phyloP scores from a whole-genome alignment of 2,888 invertebrate species.

The Sinohyriopsis cumingii region DNA sequence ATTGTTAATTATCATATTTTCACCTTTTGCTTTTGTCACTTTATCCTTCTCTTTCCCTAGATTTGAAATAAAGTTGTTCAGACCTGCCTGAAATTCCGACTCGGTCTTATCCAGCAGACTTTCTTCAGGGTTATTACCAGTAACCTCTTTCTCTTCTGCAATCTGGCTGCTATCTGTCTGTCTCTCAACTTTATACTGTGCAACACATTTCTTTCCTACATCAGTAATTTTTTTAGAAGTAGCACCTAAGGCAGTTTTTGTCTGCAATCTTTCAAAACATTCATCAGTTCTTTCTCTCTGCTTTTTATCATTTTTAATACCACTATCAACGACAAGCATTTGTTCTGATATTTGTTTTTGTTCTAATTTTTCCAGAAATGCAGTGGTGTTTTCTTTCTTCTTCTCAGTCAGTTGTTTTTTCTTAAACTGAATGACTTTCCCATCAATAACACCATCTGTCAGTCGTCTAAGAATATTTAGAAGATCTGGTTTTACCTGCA shows the following conservation, averaged over 20 bases:
- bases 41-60: no score
- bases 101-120: no score
- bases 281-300: background rate
- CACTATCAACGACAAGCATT: no score
- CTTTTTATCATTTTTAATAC: background rate
- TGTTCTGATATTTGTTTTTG: background rate
- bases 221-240: background rate
- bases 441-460: constrained; percentile 76
- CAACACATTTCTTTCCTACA: background rate
- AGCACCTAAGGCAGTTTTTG: no score
- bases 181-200: background rate
- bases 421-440: constrained; percentile 18
- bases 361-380: constrained; percentile 2
- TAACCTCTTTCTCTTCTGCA: no score
- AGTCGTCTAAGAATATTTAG: constrained; percentile 81
- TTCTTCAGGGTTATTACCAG: no score
- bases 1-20: no score
- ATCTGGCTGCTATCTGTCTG: no score
- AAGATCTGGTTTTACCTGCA: constrained; percentile 78
- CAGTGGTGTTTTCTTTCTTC: constrained; percentile 5
- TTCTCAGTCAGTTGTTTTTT: constrained; percentile 9
- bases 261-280: no score
- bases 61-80: no score
- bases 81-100: no score
- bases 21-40: no score